phyloP scores from a whole-genome alignment of 1,140 invertebrate genomes.

The Pseudomyrmex sp. region DNA sequence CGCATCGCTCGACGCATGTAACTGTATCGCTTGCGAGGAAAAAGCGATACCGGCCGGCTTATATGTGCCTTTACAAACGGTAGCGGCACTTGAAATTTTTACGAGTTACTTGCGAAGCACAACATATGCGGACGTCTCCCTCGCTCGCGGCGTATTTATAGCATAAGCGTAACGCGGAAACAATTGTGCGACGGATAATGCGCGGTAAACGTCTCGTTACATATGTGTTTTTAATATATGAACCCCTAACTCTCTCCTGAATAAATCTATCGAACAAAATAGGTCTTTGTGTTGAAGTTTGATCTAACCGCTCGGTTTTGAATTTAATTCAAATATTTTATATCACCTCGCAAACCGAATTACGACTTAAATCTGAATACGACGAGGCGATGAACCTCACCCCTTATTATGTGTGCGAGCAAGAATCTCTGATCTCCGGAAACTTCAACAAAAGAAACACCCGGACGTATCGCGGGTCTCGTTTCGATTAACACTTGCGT shows the following conservation, averaged over 20 bases:
- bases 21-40: neutral
- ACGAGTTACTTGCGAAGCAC: too few relatives aligned
- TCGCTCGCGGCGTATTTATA: too few relatives aligned
- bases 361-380: slow-evolving; percentile 34
- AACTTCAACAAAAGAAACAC: slow-evolving; percentile 60
- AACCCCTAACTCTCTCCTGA: neutral
- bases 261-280: slow-evolving; percentile 27
- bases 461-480: slow-evolving; percentile 44
- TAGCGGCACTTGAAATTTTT: too few relatives aligned
- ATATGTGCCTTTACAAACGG: too few relatives aligned
- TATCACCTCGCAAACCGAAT: slow-evolving; percentile 60
- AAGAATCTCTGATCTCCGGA: slow-evolving; percentile 51
- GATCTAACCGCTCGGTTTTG: slow-evolving; percentile 27
- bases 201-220: too few relatives aligned
- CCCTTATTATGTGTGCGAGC: slow-evolving; percentile 44
- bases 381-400: slow-evolving; percentile 48
- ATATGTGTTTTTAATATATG: too few relatives aligned
- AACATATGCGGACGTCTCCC: too few relatives aligned
- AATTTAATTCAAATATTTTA: slow-evolving; percentile 63
- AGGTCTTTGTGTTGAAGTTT: neutral
- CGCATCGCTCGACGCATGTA: too few relatives aligned
- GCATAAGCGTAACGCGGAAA: too few relatives aligned
- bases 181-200: too few relatives aligned
- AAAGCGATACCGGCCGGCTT: neutral
- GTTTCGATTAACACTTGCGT: neutral